These are phyloP conservation scores for Gasterosteus aculeatus DNA, from an alignment of 2,113 vertebrate species.

Conservation along the genomic window DNA sequence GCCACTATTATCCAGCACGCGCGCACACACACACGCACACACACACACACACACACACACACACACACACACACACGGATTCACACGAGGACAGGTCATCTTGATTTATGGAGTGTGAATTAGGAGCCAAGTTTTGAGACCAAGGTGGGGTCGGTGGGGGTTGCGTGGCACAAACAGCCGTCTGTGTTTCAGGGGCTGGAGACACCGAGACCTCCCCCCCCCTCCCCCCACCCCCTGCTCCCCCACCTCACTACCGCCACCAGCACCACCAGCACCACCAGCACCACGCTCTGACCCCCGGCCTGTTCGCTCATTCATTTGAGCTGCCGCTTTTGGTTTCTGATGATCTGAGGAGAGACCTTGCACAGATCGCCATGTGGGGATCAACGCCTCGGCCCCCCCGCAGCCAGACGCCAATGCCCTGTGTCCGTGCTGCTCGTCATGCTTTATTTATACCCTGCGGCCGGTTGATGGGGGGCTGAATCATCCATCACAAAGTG, in stretches of 20 bases:
- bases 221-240: not conserved
- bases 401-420: conserved; percentile 29
- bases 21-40: too few species aligned
- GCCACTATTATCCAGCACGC: conserved; percentile 63
- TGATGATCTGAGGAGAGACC: conserved; percentile 43
- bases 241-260: too few species aligned
- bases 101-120: conserved; percentile 83
- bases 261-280: not conserved
- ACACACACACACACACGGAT: conserved; percentile 37
- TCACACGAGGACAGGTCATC: conserved; percentile 70
- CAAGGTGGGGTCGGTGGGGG: conserved; percentile 58
- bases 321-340: conserved; percentile 43
- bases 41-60: too few species aligned
- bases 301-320: conserved; percentile 48
- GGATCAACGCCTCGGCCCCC: conserved; percentile 13
- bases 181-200: conserved; percentile 73
- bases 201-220: conserved; percentile 59
- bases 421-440: conserved; percentile 35
- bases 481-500: conserved; percentile 68
- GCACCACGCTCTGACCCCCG: conserved; percentile 44
- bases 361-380: conserved; percentile 34
- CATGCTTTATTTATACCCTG: conserved; percentile 65
- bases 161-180: conserved; percentile 69
- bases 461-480: conserved; percentile 57
- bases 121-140: conserved; percentile 72